Evolutionary conservation across 2,113 vertebrate genomes (phyloP).

Genomic region (Lates calcarifer): DNA sequence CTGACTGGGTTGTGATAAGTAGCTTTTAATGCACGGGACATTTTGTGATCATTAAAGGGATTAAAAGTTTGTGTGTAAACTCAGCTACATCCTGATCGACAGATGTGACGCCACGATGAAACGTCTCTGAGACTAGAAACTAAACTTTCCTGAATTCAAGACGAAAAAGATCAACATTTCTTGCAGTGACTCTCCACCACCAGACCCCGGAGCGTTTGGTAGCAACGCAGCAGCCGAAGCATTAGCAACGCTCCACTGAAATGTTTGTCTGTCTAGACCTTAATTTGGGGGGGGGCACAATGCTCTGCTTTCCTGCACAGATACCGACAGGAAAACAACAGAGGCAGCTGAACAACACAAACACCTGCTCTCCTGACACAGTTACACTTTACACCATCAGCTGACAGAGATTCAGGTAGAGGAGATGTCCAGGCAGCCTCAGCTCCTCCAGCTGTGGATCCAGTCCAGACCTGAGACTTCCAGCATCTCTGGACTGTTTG

Average conservation of each 20-base stretch:
- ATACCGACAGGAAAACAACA: conserved; percentile 14
- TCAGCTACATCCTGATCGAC: no score
- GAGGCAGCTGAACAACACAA: neutral
- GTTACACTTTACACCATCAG: neutral
- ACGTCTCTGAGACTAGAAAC: no score
- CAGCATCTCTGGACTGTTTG: no score
- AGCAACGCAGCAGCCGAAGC: conserved; percentile 28
- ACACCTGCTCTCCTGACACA: conserved; percentile 27
- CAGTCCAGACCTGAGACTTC: neutral
- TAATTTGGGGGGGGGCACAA: conserved; percentile 6
- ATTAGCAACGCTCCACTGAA: conserved; percentile 56
- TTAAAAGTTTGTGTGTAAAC: no score
- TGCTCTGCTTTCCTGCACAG: neutral
- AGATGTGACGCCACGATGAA: no score
- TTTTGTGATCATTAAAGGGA: no score
- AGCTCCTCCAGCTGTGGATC: neutral
- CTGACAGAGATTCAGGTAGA: neutral
- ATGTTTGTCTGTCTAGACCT: conserved; percentile 47
- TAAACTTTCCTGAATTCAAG: conserved; percentile 3
- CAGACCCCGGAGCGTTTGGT: neutral
- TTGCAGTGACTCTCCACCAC: conserved; percentile 35
- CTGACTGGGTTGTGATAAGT: no score
- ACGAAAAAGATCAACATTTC: conserved; percentile 17
- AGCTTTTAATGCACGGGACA: no score
- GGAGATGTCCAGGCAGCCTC: no score